A percentile compares a stretch with the other conserved stretches of the same genome.
These are phyloP conservation scores for Anhinga anhinga DNA, from an alignment of 2,113 vertebrate genomes.

Conservation along the genomic window DNA sequence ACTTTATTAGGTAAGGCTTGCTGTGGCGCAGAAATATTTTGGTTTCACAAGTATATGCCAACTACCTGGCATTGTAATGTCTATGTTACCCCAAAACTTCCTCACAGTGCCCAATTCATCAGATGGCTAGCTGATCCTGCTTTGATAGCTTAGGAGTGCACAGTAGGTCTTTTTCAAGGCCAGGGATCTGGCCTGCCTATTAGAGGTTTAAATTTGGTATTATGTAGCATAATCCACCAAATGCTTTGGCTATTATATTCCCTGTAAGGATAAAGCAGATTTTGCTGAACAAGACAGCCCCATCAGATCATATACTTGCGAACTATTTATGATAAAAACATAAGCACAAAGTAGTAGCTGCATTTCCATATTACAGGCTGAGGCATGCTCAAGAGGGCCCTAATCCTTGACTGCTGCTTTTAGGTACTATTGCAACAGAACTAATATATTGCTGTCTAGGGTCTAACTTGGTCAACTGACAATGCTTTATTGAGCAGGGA, in stretches of 20 bases:
- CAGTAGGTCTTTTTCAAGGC: slow-evolving; percentile 8
- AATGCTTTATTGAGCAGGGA: not conserved
- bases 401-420: not conserved
- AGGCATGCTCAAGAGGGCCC: not conserved
- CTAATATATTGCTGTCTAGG: not conserved
- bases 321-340: slow-evolving; percentile 2
- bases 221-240: slow-evolving; percentile 31
- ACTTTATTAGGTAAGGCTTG: not conserved
- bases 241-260: slow-evolving; percentile 13
- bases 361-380: not conserved
- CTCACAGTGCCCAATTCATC: rapidly evolving
- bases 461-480: not conserved
- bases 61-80: not conserved
- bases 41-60: not conserved
- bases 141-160: not conserved
- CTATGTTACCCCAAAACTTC: not conserved
- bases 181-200: not conserved
- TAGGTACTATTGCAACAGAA: not conserved
- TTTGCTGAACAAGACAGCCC: not conserved
- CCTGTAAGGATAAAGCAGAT: slow-evolving; percentile 36
- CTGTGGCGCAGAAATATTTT: not conserved
- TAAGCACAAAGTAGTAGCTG: not conserved
- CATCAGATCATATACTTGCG: not conserved
- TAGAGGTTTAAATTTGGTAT: slow-evolving; percentile 33
- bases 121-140: not conserved